phyloP scores from a whole-genome alignment of 2,113 vertebrate species.

The Heterotilapia buettikoferi region DNA sequence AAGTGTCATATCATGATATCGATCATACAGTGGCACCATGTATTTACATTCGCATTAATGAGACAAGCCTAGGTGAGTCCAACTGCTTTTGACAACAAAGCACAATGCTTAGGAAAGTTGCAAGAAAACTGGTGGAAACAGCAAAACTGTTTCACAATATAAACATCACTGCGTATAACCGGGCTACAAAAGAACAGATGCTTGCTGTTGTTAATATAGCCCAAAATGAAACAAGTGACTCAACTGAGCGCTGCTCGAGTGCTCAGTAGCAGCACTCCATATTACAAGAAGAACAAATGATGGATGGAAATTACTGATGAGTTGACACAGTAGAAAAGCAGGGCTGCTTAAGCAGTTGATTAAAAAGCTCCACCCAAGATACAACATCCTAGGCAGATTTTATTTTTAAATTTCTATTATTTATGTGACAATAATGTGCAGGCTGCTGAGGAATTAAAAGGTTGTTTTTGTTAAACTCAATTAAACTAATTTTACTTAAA shows the following conservation, averaged over 20 bases:
- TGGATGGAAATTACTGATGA: fast-evolving
- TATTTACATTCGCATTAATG: background rate
- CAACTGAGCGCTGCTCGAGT: fast-evolving
- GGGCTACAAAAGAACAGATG: background rate
- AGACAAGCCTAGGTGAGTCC: fast-evolving
- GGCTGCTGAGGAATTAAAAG: background rate
- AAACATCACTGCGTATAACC: background rate
- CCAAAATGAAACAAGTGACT: background rate
- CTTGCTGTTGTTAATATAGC: background rate
- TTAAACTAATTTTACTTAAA: background rate
- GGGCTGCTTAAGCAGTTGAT: background rate
- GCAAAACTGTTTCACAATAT: background rate
- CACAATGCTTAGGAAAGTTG: background rate
- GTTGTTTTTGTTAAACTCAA: background rate
- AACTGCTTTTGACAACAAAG: background rate
- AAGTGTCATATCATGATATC: background rate
- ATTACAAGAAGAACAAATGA: background rate
- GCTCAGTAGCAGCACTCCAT: background rate
- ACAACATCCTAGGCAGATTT: fast-evolving
- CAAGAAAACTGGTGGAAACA: background rate
- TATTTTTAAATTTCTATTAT: background rate
- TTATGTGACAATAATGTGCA: background rate
- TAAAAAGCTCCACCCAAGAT: background rate
- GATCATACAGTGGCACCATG: background rate
- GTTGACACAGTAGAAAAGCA: background rate